Evolutionary conservation across 2,888 invertebrate genomes (phyloP).

Genomic region (Lycaena phlaeas): DNA sequence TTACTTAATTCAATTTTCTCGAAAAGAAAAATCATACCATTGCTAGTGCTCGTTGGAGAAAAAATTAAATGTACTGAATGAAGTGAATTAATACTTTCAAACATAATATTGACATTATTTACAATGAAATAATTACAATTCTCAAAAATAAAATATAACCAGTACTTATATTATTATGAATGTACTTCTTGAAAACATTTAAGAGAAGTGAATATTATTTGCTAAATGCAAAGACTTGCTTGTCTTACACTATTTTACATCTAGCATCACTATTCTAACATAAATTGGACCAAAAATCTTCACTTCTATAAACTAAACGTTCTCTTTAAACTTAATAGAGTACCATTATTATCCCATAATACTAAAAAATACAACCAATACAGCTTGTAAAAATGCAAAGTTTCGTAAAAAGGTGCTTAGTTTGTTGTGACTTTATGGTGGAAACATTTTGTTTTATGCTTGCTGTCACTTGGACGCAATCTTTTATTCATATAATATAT

Average conservation of each 20-base stretch:
- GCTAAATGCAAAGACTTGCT: slow-evolving; percentile 6
- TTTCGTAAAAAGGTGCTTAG: slow-evolving; percentile 2
- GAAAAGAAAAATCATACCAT: too few species aligned
- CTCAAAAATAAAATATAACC: not conserved
- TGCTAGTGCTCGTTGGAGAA: too few species aligned
- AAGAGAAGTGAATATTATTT: not conserved
- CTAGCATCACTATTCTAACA: slow-evolving; percentile 34
- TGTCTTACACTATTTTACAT: slow-evolving; percentile 10
- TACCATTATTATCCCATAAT: slow-evolving; percentile 26
- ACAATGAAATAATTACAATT: too few species aligned
- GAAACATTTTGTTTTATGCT: too few species aligned
- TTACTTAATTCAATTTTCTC: too few species aligned
- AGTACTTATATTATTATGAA: not conserved
- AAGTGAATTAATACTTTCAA: too few species aligned
- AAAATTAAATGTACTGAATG: too few species aligned
- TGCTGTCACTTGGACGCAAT: slow-evolving; percentile 1
- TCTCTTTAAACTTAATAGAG: slow-evolving; percentile 33
- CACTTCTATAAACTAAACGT: slow-evolving; percentile 28
- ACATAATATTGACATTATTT: not conserved
- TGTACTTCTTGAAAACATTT: not conserved
- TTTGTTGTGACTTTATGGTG: slow-evolving; percentile 1
- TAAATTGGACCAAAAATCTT: slow-evolving; percentile 50
- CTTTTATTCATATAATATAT: not conserved
- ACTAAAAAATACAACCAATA: slow-evolving; percentile 14
- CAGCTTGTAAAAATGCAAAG: slow-evolving; percentile 1